Conservation (phyloP, 2,113 vertebrate genomes). For the rat (Rattus norvegicus) region GRCr8 NC_086021.1:70271501-70272000, state of each 20-base stretch:
- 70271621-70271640: not conserved
- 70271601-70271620: not conserved
- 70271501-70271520: not conserved
- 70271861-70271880: conserved; percentile 39
- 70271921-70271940: not conserved
- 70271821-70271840: not conserved
- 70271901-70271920: conserved; percentile 38
- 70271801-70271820: not conserved
- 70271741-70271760: conserved; percentile 18
- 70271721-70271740: not conserved
- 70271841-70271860: not conserved
- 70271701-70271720: conserved; percentile 20
- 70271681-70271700: not conserved
- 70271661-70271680: not conserved
- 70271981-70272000: not conserved
- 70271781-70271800: not conserved
- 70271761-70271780: not conserved
- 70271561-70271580: not conserved
- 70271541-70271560: not conserved
- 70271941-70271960: not conserved
- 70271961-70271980: not conserved
- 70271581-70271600: not conserved
- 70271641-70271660: not conserved
- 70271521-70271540: not conserved
- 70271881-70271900: not conserved